Conservation (phyloP, 2,113 vertebrate species). For the Malurus alboscapulatus region DNA sequence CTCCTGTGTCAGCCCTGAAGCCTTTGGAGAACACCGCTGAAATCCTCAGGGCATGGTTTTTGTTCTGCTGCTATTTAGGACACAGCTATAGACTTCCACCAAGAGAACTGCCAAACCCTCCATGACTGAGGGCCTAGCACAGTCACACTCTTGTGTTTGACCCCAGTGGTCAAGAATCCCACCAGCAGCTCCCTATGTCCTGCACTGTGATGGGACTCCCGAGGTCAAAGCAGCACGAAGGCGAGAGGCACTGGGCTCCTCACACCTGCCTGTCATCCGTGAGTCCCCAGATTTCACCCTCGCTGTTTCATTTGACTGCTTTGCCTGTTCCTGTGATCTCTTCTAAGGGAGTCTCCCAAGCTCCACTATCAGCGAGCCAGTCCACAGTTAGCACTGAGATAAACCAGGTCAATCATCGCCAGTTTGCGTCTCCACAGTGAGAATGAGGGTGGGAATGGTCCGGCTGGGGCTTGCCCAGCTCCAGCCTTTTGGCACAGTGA, state of each 20-base stretch:
- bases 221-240: background rate
- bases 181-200: background rate
- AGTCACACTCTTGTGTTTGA: too few relatives aligned
- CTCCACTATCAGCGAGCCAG: background rate
- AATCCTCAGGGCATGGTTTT: background rate
- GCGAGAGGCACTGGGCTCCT: fast-evolving
- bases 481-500: background rate
- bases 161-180: fast-evolving
- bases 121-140: fast-evolving
- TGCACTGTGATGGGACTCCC: background rate
- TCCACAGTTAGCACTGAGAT: background rate
- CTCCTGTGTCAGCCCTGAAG: background rate
- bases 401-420: background rate
- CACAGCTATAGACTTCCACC: background rate
- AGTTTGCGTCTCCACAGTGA: background rate
- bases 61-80: background rate
- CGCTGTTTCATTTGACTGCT: fast-evolving
- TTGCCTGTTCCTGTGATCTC: background rate
- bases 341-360: background rate
- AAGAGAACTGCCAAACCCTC: background rate
- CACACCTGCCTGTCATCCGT: fast-evolving
- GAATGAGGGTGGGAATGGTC: background rate
- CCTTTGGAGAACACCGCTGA: background rate
- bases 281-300: background rate
- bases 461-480: background rate